Conservation (phyloP, 2,888 invertebrate genomes). For the Lysandra coridon region DNA sequence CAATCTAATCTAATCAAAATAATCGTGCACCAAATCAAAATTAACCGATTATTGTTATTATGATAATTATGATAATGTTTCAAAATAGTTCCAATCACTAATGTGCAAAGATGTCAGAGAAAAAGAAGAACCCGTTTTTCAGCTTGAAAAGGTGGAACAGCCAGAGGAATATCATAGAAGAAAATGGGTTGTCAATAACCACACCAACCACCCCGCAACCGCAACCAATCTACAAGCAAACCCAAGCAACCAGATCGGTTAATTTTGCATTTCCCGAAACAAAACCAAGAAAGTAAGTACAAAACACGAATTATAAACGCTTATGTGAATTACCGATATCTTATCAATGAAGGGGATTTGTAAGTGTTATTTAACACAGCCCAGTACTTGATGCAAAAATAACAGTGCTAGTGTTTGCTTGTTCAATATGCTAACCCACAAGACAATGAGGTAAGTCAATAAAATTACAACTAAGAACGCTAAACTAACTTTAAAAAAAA, state of each 20-base stretch:
- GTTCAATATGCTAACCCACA: not conserved
- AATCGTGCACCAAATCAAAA: slow-evolving; percentile 29
- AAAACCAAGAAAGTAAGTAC: slow-evolving; percentile 59
- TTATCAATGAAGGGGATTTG: slow-evolving; percentile 3
- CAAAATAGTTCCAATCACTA: not conserved
- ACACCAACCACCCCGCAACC: slow-evolving; percentile 40
- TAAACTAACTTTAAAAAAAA: too few species aligned
- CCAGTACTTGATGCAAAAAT: not conserved
- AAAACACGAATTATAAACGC: not conserved
- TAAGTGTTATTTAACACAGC: not conserved
- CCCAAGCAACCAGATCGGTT: slow-evolving; percentile 38
- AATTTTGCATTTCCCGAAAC: slow-evolving; percentile 47
- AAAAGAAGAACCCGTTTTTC: slow-evolving; percentile 66
- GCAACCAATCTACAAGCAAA: slow-evolving; percentile 44
- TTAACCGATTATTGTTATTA: slow-evolving; percentile 19
- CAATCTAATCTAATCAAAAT: slow-evolving; percentile 12
- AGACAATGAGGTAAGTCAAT: not conserved
- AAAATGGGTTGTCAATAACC: slow-evolving; percentile 38
- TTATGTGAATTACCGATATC: slow-evolving; percentile 2
- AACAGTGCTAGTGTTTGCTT: not conserved
- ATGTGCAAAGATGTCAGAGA: slow-evolving; percentile 58
- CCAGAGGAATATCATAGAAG: slow-evolving; percentile 46
- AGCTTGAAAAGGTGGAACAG: slow-evolving; percentile 63
- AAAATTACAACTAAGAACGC: not conserved
- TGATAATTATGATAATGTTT: slow-evolving; percentile 6